Evolutionary conservation across 2,113 vertebrate genomes (phyloP), one percentile per base, ranked within the genome.

Genomic region (Sylvia atricapilla): DNA sequence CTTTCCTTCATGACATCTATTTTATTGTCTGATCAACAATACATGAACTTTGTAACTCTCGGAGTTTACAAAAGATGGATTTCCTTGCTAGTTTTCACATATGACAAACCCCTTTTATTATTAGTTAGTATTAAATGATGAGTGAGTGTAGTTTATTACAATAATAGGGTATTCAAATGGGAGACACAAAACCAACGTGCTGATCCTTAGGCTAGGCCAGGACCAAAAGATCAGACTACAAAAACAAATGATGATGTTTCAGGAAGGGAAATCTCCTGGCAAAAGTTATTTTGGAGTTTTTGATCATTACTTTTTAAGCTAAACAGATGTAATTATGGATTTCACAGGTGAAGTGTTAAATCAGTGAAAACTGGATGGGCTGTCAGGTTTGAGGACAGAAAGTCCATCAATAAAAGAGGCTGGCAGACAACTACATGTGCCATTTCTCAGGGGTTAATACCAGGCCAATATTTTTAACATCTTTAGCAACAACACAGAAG

Each of bases 11-110:
- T 13, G 6, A 27, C 84, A 50, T 44, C 59, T 86, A 7, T 73
- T 84, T 92, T 93, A 91, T 94, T 92, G 68, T 96, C 88, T 86
- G 25, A 33, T 93, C 70, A 81, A 97, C 88, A 97, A 92, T 92
- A 46, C n/a, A 7, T 89, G 91, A 97, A 94, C 91, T 96, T 97
- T 89, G 44, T 91, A 60, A 94, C 86, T 89, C 9, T 6, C 31
- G 18, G 13, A 72, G 18, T 63, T 95, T 75, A 96, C 77, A 96
- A 96, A 95, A 88, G 85, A 84, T 81, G 46, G 55, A 87, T 95
- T 97, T 96, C 52, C 46, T 37, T 84, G 39, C 46, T 63, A 39
- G 44, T 90, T 96, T 91, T 91, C 83, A 67, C 24, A 28, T 68
- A 60, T 41, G 67, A 90, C 55, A 94, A 90, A 86, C 83, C 18